Evolutionary conservation across 2,113 vertebrate species (phyloP).

Genomic region (Bolborhynchus lineola): DNA sequence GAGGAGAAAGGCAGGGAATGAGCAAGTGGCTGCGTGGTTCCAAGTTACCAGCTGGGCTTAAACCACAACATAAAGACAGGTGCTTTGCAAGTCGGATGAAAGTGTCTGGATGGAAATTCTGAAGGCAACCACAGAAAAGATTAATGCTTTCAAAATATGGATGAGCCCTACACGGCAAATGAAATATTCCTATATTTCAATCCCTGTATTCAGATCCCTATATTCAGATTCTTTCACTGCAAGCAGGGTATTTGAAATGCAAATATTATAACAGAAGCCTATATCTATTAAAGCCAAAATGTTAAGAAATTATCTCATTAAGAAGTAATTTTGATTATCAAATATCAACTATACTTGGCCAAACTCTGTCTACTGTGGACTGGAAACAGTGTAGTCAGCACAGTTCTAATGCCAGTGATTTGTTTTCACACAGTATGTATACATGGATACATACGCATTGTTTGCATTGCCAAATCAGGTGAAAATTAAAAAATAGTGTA

Average conservation of each 20-base stretch:
- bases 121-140: neutral
- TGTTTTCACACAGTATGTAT: neutral
- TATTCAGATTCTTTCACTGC: neutral
- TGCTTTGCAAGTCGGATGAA: neutral
- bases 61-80: neutral
- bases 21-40: neutral
- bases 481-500: neutral
- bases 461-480: neutral
- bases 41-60: neutral
- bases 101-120: neutral
- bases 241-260: neutral
- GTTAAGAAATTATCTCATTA: neutral
- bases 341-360: neutral
- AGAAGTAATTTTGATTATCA: neutral
- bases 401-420: neutral
- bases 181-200: neutral
- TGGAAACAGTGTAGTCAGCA: neutral
- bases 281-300: neutral
- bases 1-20: neutral
- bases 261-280: neutral
- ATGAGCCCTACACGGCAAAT: neutral
- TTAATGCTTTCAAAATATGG: neutral
- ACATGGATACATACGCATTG: neutral
- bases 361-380: neutral
- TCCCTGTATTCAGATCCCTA: neutral